Evolutionary conservation across 2,113 vertebrate species (phyloP).

Genomic region (Grus americana): DNA sequence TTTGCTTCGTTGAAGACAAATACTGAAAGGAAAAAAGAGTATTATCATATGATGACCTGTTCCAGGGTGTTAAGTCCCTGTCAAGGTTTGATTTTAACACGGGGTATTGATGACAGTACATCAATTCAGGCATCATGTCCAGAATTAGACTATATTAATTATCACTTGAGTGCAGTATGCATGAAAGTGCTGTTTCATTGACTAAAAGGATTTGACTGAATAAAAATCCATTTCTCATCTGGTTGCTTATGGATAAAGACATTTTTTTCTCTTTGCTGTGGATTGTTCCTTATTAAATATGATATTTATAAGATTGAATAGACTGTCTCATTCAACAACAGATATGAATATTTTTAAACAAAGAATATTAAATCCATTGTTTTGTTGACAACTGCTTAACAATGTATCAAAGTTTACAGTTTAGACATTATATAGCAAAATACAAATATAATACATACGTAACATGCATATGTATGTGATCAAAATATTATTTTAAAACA

Average conservation of each 20-base stretch:
- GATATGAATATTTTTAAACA: slow-evolving; percentile 72
- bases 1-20: slow-evolving; percentile 87
- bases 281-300: slow-evolving; percentile 81
- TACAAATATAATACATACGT: not conserved
- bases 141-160: slow-evolving; percentile 86
- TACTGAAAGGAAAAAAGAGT: slow-evolving; percentile 82
- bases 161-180: slow-evolving; percentile 77
- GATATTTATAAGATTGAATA: slow-evolving; percentile 79
- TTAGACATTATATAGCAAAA: slow-evolving; percentile 19
- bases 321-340: slow-evolving; percentile 68
- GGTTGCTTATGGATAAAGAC: slow-evolving; percentile 80
- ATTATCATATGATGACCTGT: slow-evolving; percentile 88
- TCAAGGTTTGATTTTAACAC: slow-evolving; percentile 84
- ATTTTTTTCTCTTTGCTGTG: slow-evolving; percentile 73
- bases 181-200: slow-evolving; percentile 80
- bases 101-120: slow-evolving; percentile 83
- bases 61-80: slow-evolving; percentile 86
- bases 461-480: not conserved
- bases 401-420: slow-evolving; percentile 43
- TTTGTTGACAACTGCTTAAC: slow-evolving; percentile 62
- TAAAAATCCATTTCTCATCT: slow-evolving; percentile 84
- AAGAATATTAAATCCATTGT: slow-evolving; percentile 70
- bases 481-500: not conserved
- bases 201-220: slow-evolving; percentile 82
- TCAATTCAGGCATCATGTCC: slow-evolving; percentile 84